Evolutionary conservation across 1,140 invertebrate species (phyloP).

Genomic region (Caenorhabditis tropicalis): DNA sequence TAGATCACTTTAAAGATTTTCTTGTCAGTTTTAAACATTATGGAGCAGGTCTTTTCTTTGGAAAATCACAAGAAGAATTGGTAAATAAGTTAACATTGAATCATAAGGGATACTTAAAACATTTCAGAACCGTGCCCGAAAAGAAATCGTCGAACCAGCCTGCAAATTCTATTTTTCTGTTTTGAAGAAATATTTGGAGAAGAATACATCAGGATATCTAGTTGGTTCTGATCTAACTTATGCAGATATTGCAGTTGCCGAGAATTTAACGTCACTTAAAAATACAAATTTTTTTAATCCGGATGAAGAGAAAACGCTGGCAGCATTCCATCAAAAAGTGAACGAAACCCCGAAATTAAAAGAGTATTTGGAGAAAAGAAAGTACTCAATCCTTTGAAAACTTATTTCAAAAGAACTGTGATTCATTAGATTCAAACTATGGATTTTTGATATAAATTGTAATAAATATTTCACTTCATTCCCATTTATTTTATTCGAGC

Average conservation of each 20-base stretch:
- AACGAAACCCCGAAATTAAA: not conserved
- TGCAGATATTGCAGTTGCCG: conserved; percentile 34
- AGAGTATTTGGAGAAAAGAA: not conserved
- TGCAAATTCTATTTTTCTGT: not conserved
- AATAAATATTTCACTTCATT: no score
- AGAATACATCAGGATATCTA: not conserved
- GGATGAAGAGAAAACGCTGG: not conserved
- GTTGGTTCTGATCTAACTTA: conserved; percentile 25
- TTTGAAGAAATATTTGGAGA: not conserved
- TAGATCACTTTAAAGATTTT: conserved; percentile 45
- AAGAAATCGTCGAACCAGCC: conserved; percentile 20
- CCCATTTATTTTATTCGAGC: no score
- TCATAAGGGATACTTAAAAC: no score
- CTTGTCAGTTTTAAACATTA: not conserved
- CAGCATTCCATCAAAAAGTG: not conserved
- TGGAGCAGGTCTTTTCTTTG: not conserved
- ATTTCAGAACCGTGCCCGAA: not conserved
- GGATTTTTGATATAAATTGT: no score
- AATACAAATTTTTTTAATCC: not conserved
- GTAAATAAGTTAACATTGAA: not conserved
- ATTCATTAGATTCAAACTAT: no score
- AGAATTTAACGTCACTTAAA: conserved; percentile 32
- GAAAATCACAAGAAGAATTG: conserved; percentile 18
- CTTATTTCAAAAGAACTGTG: no score
- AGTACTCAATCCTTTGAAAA: not conserved